Evolutionary conservation across 2,888 invertebrate genomes (phyloP).

Genomic region (Scaptomyza tumidula): DNA sequence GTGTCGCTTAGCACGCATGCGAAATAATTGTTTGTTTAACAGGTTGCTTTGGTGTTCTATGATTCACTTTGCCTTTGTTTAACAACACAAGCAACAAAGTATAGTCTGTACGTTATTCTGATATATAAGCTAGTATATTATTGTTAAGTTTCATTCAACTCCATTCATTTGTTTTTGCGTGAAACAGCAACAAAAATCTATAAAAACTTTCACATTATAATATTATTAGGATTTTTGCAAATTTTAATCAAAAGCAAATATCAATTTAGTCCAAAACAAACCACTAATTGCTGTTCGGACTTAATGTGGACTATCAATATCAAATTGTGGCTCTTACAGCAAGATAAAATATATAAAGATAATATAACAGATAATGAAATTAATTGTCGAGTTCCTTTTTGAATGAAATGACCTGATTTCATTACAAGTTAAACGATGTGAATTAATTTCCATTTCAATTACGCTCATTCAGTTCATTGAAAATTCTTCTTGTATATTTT

Average conservation of each 20-base stretch:
- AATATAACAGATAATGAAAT: neutral
- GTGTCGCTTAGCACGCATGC: neutral
- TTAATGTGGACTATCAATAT: constrained; percentile 11
- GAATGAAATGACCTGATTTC: neutral
- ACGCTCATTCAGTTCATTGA: neutral
- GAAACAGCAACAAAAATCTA: too few relatives aligned
- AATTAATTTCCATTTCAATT: constrained; percentile 3
- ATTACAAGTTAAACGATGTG: constrained; percentile 1
- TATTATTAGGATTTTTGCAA: too few relatives aligned
- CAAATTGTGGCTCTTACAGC: neutral
- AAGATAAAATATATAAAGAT: neutral
- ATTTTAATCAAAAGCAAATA: neutral
- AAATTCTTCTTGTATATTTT: neutral
- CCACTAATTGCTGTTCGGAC: constrained; percentile 3
- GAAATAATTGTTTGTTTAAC: neutral
- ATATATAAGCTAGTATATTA: too few relatives aligned
- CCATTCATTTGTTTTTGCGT: too few relatives aligned
- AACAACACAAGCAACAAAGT: neutral
- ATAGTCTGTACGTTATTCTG: too few relatives aligned
- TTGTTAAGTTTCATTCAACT: too few relatives aligned
- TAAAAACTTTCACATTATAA: too few relatives aligned
- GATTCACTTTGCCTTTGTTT: neutral
- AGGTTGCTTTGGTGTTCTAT: neutral
- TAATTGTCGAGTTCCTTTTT: neutral
- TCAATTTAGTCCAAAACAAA: neutral